Conservation (phyloP, 64 coral and sea anemone species). For the Catalaphyllia jardinei region DNA sequence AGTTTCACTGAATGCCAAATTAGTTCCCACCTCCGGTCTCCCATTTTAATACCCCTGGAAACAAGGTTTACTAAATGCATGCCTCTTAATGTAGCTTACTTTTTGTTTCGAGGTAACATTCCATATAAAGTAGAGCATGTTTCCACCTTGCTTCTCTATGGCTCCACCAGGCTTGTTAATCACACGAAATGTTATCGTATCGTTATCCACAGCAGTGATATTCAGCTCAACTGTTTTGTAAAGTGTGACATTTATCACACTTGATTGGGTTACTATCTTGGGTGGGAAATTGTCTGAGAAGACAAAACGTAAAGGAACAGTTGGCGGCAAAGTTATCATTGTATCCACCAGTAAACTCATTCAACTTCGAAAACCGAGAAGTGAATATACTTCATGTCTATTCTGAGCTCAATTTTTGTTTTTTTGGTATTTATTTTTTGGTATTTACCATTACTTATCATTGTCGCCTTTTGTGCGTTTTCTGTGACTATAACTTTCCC, state of each 20-base stretch:
- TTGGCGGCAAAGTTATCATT: too few species aligned
- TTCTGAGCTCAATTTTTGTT: too few species aligned
- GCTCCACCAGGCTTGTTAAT: constrained; percentile 16
- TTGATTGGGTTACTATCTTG: not conserved
- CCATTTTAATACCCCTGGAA: not conserved
- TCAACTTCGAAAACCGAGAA: too few species aligned
- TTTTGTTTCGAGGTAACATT: constrained; percentile 15
- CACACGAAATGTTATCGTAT: not conserved
- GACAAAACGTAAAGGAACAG: not conserved
- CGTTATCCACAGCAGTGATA: not conserved
- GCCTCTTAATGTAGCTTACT: not conserved
- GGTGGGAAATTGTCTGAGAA: constrained; percentile 62
- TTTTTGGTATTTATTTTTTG: too few species aligned
- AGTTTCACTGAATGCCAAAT: too few species aligned
- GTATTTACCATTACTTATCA: too few species aligned
- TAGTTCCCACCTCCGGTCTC: not conserved
- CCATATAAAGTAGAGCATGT: not conserved
- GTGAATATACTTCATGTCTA: too few species aligned
- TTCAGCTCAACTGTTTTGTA: not conserved
- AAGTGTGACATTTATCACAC: constrained; percentile 11
- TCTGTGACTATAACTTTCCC: too few species aligned
- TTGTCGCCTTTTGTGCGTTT: too few species aligned
- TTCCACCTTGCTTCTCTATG: not conserved
- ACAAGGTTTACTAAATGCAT: not conserved
- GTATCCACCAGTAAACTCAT: too few species aligned